phyloP scores from a whole-genome alignment of 2,113 vertebrate species.

The Oplegnathus fasciatus region DNA sequence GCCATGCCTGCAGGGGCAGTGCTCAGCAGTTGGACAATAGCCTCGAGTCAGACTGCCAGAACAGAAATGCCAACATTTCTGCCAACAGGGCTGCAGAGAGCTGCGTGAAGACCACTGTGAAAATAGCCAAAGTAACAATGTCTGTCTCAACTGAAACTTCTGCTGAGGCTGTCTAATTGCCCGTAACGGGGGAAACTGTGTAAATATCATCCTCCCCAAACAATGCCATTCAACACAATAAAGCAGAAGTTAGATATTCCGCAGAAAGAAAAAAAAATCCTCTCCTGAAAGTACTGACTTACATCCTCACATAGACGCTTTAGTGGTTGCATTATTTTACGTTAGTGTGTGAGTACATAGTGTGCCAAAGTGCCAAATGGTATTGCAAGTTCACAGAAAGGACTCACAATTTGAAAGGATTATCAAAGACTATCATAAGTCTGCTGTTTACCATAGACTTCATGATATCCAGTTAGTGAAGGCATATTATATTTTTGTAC shows the following conservation, averaged over 20 bases:
- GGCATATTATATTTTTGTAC: constrained; percentile 88
- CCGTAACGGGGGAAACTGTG: constrained; percentile 19
- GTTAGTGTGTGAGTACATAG: constrained; percentile 65
- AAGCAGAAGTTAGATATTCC: constrained; percentile 43
- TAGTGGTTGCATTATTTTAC: constrained; percentile 65
- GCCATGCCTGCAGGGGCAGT: constrained; percentile 90
- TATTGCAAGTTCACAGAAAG: constrained; percentile 59
- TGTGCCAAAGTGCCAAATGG: constrained; percentile 86
- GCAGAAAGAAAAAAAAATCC: constrained; percentile 30
- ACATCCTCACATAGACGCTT: constrained; percentile 67
- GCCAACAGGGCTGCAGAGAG: constrained; percentile 95
- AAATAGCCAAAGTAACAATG: constrained; percentile 99
- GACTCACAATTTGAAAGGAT: constrained; percentile 61
- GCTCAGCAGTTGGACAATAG: constrained; percentile 97
- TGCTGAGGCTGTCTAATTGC: constrained; percentile 93
- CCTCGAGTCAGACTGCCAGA: constrained; percentile 97
- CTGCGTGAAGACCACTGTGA: constrained; percentile 99
- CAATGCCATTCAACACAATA: constrained; percentile 50
- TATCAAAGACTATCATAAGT: constrained; percentile 65
- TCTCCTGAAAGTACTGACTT: constrained; percentile 52
- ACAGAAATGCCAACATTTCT: constrained; percentile 91
- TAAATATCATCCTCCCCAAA: constrained; percentile 66
- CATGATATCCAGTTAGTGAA: constrained; percentile 76
- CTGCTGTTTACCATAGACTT: constrained; percentile 76
- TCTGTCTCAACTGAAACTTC: constrained; percentile 99